Evolutionary conservation across 2,113 vertebrate genomes (phyloP).

Genomic region (Microtus oregoni): DNA sequence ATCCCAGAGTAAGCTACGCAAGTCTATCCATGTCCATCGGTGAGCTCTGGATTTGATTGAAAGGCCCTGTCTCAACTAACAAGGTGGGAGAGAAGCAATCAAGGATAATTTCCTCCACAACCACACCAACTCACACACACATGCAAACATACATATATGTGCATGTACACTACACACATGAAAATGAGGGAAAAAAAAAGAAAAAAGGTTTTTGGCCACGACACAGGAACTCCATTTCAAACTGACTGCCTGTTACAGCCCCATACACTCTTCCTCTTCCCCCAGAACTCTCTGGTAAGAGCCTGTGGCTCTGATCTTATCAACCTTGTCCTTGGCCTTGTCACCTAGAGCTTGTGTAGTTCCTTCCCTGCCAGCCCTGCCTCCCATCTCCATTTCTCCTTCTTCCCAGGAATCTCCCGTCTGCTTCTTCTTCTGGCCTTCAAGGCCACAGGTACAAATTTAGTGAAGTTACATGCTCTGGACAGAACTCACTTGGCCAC

Average conservation of each 20-base stretch:
- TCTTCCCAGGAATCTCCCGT: not conserved
- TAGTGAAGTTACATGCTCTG: not conserved
- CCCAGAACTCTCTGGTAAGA: not conserved
- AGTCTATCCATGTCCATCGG: not conserved
- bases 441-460: not conserved
- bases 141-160: not conserved
- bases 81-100: not conserved
- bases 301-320: not conserved
- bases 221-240: not conserved
- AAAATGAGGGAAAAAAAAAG: not conserved
- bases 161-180: not conserved
- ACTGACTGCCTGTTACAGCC: not conserved
- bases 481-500: not conserved
- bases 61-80: not conserved
- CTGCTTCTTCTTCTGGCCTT: not conserved
- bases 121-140: not conserved
- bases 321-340: no score
- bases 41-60: not conserved
- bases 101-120: not conserved
- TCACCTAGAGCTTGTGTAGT: not conserved
- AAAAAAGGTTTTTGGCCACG: not conserved
- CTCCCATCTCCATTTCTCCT: not conserved
- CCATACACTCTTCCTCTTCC: not conserved
- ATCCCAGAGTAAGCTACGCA: not conserved
- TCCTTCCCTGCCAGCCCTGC: not conserved